Evolutionary conservation across 2,888 invertebrate genomes (phyloP).

Genomic region (Beris morrisii): DNA sequence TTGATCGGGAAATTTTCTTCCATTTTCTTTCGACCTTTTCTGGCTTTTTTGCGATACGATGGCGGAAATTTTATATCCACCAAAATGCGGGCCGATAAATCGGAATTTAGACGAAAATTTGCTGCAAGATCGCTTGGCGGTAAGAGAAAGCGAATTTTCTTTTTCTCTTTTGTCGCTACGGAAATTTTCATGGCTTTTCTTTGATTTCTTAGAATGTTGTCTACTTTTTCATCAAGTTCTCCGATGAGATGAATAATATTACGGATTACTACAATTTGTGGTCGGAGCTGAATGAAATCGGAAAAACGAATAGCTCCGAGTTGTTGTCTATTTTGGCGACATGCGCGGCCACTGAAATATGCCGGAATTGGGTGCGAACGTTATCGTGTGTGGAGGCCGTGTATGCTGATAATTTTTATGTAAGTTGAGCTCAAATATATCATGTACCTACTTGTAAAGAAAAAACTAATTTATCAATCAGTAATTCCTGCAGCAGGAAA

Average conservation of each 20-base stretch:
- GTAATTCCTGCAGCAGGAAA: no score
- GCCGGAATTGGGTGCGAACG: conserved; percentile 16
- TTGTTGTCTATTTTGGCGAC: conserved; percentile 18
- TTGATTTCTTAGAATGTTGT: conserved; percentile 22
- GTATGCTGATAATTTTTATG: conserved; percentile 5
- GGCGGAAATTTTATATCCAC: conserved; percentile 25
- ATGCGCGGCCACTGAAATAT: conserved; percentile 29
- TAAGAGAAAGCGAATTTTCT: not conserved
- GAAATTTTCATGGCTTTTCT: not conserved
- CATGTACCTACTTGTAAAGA: no score
- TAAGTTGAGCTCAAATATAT: not conserved
- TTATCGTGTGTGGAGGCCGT: not conserved
- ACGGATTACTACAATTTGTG: conserved; percentile 18
- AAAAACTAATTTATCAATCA: no score
- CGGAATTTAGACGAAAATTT: not conserved
- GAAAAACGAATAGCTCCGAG: conserved; percentile 5
- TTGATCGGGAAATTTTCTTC: no score
- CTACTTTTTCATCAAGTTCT: conserved; percentile 29
- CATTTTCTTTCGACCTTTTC: no score
- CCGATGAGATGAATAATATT: conserved; percentile 16
- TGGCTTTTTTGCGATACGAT: not conserved
- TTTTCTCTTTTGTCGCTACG: not conserved
- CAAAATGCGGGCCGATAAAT: conserved; percentile 19
- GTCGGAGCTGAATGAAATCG: conserved; percentile 26
- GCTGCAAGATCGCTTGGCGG: conserved; percentile 12